These are phyloP conservation scores for Laupala kohalensis DNA, from an alignment of 1,140 invertebrate genomes.

Conservation along the genomic window DNA sequence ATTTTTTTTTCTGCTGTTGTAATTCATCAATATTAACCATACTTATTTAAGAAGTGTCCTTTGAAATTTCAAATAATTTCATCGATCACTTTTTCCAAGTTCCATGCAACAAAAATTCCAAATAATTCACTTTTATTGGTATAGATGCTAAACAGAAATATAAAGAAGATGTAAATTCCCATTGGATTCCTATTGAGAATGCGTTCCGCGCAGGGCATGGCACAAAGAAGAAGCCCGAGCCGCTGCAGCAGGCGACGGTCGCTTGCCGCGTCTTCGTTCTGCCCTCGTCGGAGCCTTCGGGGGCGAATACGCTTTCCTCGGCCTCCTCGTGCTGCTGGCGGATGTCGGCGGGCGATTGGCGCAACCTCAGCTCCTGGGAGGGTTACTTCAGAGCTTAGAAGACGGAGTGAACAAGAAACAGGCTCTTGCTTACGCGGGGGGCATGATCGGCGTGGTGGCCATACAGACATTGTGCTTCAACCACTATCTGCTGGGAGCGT, in stretches of 20 bases:
- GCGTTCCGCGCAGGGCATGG: neutral
- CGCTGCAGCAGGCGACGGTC: too few relatives aligned
- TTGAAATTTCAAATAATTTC: too few relatives aligned
- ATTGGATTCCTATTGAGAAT: too few relatives aligned
- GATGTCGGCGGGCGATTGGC: slow-evolving; percentile 13
- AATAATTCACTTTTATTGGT: too few relatives aligned
- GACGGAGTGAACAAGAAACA: slow-evolving; percentile 24
- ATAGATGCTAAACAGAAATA: too few relatives aligned
- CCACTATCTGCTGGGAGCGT: slow-evolving; percentile 38
- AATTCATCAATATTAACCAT: too few relatives aligned
- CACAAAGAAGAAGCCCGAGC: neutral
- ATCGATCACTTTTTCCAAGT: too few relatives aligned
- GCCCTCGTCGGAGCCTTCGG: neutral
- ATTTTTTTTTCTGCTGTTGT: too few relatives aligned
- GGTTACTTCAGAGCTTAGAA: slow-evolving; percentile 19
- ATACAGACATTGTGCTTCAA: slow-evolving; percentile 35
- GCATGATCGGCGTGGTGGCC: slow-evolving; percentile 27
- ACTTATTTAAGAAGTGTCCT: too few relatives aligned
- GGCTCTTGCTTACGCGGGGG: slow-evolving; percentile 26
- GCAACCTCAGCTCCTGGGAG: slow-evolving; percentile 24
- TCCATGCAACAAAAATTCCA: too few relatives aligned
- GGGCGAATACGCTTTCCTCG: neutral
- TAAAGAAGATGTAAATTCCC: too few relatives aligned
- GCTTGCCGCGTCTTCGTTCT: neutral
- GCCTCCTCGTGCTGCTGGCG: neutral